Conservation (phyloP, 2,113 vertebrate species). For the Geococcyx californianus region DNA sequence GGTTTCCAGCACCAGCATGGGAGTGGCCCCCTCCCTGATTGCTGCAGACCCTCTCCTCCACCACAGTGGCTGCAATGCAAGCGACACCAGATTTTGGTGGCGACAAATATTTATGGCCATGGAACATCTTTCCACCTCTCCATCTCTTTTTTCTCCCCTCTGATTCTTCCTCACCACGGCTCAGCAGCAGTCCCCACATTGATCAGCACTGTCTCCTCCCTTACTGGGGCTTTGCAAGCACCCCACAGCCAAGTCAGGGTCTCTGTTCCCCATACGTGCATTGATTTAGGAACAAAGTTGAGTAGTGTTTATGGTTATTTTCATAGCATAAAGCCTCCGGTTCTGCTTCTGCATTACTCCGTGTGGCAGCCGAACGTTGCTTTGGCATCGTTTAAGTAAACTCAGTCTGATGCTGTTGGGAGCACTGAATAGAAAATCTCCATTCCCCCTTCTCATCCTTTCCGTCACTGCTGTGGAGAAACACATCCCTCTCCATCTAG, state of each 20-base stretch:
- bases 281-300: neutral
- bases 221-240: neutral
- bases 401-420: slow-evolving; percentile 16
- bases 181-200: neutral
- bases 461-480: neutral
- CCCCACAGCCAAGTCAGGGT: neutral
- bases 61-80: neutral
- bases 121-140: neutral
- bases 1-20: neutral
- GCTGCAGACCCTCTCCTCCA: neutral
- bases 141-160: neutral
- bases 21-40: neutral
- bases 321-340: neutral
- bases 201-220: neutral
- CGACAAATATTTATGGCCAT: neutral
- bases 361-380: neutral
- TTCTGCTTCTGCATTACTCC: neutral
- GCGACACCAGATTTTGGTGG: neutral
- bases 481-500: neutral
- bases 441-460: neutral
- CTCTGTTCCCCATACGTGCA: neutral
- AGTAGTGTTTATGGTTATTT: slow-evolving; percentile 14
- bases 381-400: slow-evolving; percentile 22
- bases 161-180: neutral
- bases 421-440: slow-evolving; percentile 31